A percentile compares a stretch with the other conserved stretches of the same genome.
phyloP scores from a whole-genome alignment of 2,113 vertebrate species.

The Rhinopithecus roxellana region DNA sequence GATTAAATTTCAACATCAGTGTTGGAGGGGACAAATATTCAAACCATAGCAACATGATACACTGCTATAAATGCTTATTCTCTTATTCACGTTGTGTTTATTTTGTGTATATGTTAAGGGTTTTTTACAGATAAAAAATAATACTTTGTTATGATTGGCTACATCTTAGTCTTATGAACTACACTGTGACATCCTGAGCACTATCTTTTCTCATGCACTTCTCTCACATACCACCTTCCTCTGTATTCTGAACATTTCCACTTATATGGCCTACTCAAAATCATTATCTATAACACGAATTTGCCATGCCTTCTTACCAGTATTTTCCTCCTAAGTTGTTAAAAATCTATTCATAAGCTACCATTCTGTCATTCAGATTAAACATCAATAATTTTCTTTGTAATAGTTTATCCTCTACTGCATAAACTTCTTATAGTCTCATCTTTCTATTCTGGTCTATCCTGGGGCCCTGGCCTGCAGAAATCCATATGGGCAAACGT shows the following conservation, averaged over 20 bases:
- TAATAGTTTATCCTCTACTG: background rate
- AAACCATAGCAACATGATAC: background rate
- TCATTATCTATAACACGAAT: background rate
- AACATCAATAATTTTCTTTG: conserved; percentile 16
- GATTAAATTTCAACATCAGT: background rate
- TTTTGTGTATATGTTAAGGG: background rate
- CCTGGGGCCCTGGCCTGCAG: background rate
- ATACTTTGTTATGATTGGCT: background rate
- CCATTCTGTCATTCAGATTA: background rate
- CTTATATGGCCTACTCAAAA: background rate
- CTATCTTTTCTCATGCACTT: background rate
- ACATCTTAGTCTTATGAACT: background rate
- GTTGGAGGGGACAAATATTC: background rate
- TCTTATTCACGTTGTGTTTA: background rate
- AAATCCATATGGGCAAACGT: background rate
- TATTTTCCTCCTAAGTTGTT: background rate
- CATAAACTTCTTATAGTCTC: background rate
- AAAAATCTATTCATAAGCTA: background rate
- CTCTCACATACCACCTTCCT: background rate
- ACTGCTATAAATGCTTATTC: background rate
- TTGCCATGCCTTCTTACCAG: background rate
- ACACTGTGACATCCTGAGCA: background rate
- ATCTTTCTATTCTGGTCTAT: background rate
- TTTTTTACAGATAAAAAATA: background rate
- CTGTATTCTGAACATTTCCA: background rate